Evolutionary conservation across 1,140 invertebrate genomes (phyloP).

Genomic region (Sipha flava): DNA sequence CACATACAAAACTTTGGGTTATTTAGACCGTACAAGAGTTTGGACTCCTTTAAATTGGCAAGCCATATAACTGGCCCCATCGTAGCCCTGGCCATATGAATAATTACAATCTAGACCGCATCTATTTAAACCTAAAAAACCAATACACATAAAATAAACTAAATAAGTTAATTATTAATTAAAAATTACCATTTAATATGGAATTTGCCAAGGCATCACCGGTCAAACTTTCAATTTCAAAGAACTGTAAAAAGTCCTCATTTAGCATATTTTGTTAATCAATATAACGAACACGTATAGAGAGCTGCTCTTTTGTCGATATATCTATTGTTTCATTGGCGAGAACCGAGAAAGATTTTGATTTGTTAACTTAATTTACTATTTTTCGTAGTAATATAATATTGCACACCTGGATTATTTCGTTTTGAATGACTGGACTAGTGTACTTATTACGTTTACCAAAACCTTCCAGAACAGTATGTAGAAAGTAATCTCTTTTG

Average conservation of each 20-base stretch:
- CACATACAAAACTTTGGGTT: slow-evolving; percentile 16
- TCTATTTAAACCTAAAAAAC: neutral
- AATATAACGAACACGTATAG: slow-evolving; percentile 38
- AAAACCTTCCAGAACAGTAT: too few species aligned
- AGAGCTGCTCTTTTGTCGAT: slow-evolving; percentile 35
- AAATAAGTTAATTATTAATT: neutral
- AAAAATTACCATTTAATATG: neutral
- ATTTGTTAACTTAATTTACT: neutral
- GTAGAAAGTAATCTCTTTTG: too few species aligned
- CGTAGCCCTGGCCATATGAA: slow-evolving; percentile 11
- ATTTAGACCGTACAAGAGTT: neutral
- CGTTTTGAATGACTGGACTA: neutral
- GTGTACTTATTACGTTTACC: too few species aligned
- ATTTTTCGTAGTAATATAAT: neutral
- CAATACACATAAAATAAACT: neutral
- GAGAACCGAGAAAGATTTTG: slow-evolving; percentile 29
- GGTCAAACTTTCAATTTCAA: slow-evolving; percentile 32
- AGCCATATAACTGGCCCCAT: slow-evolving; percentile 5
- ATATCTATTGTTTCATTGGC: neutral
- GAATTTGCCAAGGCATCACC: neutral
- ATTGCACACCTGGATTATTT: neutral
- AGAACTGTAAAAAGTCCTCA: slow-evolving; percentile 41
- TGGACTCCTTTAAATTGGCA: slow-evolving; percentile 4
- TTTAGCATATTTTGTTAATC: slow-evolving; percentile 33
- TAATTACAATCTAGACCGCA: neutral